Evolutionary conservation across 30 jellyfish, hydroid and myxozoan genomes (phyloP).

Genomic region (Hydractinia symbiolongicarpus): DNA sequence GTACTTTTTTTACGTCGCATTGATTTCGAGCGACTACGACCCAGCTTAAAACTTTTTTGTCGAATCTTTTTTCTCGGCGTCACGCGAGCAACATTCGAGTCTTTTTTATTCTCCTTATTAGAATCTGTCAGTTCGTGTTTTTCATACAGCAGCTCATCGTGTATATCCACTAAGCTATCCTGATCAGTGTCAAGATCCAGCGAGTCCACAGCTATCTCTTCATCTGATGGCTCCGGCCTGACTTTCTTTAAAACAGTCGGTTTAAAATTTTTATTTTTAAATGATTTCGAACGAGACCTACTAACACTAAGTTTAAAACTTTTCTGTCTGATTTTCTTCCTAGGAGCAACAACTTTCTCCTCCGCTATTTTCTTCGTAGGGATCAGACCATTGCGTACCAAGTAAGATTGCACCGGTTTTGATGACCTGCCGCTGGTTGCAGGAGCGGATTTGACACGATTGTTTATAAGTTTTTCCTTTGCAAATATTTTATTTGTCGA

Average conservation of each 20-base stretch:
- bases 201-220: slow-evolving; percentile 4
- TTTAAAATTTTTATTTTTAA: not conserved
- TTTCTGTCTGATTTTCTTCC: slow-evolving; percentile 39
- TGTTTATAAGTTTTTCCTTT: slow-evolving; percentile 1
- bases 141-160: not conserved
- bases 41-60: slow-evolving; percentile 66
- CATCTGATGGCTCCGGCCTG: not conserved
- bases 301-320: slow-evolving; percentile 43
- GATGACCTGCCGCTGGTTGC: not conserved
- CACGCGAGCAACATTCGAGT: not conserved
- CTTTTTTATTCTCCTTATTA: not conserved
- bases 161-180: slow-evolving; percentile 11
- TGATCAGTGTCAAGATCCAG: slow-evolving; percentile 11
- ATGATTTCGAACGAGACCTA: slow-evolving; percentile 14
- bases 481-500: not conserved
- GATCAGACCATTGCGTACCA: slow-evolving; percentile 67
- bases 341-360: not conserved
- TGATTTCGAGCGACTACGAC: slow-evolving; percentile 28
- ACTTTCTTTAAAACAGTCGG: slow-evolving; percentile 8
- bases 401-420: slow-evolving; percentile 60
- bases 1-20: not conserved
- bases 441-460: slow-evolving; percentile 6
- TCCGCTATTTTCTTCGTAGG: slow-evolving; percentile 32
- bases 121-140: not conserved
- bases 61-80: slow-evolving; percentile 28